These are phyloP conservation scores for Aphelenchoides fujianensis DNA, from an alignment of 1,140 invertebrate species.

Conservation along the genomic window DNA sequence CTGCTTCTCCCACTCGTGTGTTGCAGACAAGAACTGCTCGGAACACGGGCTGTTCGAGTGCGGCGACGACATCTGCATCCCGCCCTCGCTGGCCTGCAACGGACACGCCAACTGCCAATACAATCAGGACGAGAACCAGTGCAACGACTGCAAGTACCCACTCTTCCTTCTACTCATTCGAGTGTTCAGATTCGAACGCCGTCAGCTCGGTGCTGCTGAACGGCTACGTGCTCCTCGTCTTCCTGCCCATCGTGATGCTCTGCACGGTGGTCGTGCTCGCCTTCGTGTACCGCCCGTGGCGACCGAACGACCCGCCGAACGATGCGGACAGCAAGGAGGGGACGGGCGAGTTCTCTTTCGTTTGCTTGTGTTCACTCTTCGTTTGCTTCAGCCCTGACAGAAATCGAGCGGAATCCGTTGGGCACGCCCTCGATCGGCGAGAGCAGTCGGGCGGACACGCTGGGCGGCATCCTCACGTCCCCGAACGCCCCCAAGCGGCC, in stretches of 20 bases:
- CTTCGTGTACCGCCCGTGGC: conserved; percentile 14
- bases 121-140: conserved; percentile 26
- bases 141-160: conserved; percentile 17
- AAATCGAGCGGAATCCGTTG: neutral
- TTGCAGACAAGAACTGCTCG: conserved; percentile 38
- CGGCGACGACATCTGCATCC: conserved; percentile 45
- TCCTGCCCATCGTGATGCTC: neutral
- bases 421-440: neutral
- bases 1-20: neutral
- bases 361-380: neutral
- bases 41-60: conserved; percentile 31
- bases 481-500: neutral
- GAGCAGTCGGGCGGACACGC: neutral
- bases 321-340: neutral
- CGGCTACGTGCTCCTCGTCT: neutral
- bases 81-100: conserved; percentile 32
- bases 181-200: neutral
- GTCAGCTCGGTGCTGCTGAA: conserved; percentile 2
- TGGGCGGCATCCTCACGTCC: neutral
- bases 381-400: neutral
- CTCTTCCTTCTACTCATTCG: neutral
- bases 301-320: neutral
- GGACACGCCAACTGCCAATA: conserved; percentile 34
- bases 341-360: neutral
- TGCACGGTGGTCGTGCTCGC: neutral